phyloP scores from a whole-genome alignment of 1,140 invertebrate species.

The Asbolus verrucosus region DNA sequence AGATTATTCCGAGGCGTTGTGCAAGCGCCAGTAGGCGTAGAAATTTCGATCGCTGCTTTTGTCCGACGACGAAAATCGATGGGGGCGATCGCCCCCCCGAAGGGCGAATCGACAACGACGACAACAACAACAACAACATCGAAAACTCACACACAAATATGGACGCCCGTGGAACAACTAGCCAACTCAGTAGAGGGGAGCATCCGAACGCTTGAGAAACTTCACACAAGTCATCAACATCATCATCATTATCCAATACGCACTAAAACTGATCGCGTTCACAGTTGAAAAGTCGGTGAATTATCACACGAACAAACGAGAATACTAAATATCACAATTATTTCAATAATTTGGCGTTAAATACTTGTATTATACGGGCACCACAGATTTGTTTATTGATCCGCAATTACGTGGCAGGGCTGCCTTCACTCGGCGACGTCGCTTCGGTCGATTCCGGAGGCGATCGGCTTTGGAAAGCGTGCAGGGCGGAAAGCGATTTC shows the following conservation, averaged over 20 bases:
- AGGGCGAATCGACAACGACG: background rate
- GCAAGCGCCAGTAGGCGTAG: slow-evolving; percentile 33
- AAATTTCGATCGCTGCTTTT: background rate
- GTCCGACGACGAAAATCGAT: background rate
- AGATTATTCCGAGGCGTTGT: slow-evolving; percentile 38
- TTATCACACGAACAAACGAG: slow-evolving; percentile 61
- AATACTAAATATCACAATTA: slow-evolving; percentile 66
- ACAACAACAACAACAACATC: background rate
- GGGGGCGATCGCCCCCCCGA: background rate
- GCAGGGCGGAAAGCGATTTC: slow-evolving; percentile 55
- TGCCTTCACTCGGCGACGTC: slow-evolving; percentile 41
- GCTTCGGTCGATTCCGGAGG: slow-evolving; percentile 11
- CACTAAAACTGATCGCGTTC: slow-evolving; percentile 27
- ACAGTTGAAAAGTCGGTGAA: slow-evolving; percentile 55
- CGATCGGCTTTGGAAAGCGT: slow-evolving; percentile 54
- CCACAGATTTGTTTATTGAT: slow-evolving; percentile 62
- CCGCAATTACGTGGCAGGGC: slow-evolving; percentile 62
- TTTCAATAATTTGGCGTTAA: slow-evolving; percentile 65
- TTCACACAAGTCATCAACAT: slow-evolving; percentile 52
- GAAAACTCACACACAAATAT: slow-evolving; percentile 60
- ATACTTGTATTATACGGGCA: slow-evolving; percentile 62
- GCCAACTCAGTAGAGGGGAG: slow-evolving; percentile 55
- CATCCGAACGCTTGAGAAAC: slow-evolving; percentile 55
- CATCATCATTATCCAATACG: slow-evolving; percentile 38
- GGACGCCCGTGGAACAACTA: slow-evolving; percentile 60